Percentiles rank a stretch among this genome's conserved stretches.
These are phyloP conservation scores for Argyrosomus japonicus DNA, from an alignment of 2,113 vertebrate genomes.

Conservation along the genomic window DNA sequence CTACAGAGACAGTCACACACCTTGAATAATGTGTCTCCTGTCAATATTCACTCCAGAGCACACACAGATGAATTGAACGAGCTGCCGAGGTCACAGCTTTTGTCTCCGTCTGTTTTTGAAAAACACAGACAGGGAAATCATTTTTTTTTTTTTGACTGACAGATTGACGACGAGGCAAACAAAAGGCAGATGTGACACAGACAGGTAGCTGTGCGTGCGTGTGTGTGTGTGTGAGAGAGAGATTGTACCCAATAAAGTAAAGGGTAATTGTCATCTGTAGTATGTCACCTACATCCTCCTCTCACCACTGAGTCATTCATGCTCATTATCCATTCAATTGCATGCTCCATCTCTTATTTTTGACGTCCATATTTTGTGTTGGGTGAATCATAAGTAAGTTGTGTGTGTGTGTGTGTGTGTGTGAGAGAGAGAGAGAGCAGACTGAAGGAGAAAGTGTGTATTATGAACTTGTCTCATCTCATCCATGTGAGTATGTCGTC, in stretches of 20 bases:
- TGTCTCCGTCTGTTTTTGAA: neutral
- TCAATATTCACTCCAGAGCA: slow-evolving; percentile 1
- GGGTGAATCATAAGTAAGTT: slow-evolving; percentile 64
- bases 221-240: too few species aligned
- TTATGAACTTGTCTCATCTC: slow-evolving; percentile 56
- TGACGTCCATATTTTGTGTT: slow-evolving; percentile 44
- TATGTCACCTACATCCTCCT: slow-evolving; percentile 55
- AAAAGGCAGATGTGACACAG: slow-evolving; percentile 39
- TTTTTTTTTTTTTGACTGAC: neutral
- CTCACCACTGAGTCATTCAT: slow-evolving; percentile 58
- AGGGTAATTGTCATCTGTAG: slow-evolving; percentile 34
- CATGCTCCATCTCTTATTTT: slow-evolving; percentile 72
- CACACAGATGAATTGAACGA: neutral
- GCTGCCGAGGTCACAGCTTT: slow-evolving; percentile 12
- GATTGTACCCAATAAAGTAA: slow-evolving; percentile 26
- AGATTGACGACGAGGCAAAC: slow-evolving; percentile 26
- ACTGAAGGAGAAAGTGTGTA: slow-evolving; percentile 21
- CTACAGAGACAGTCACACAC: neutral
- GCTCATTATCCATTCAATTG: slow-evolving; percentile 68
- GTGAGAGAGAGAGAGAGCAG: slow-evolving; percentile 14
- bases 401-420: slow-evolving; percentile 16
- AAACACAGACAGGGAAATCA: slow-evolving; percentile 15
- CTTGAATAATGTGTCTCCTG: neutral
- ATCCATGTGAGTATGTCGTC: slow-evolving; percentile 41
- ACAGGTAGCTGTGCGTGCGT: slow-evolving; percentile 16